A percentile compares a stretch with the other conserved stretches of the same genome.
Evolutionary conservation across 23 tunicate species (phyloP).

Genomic region (Trididemnum clinides): DNA sequence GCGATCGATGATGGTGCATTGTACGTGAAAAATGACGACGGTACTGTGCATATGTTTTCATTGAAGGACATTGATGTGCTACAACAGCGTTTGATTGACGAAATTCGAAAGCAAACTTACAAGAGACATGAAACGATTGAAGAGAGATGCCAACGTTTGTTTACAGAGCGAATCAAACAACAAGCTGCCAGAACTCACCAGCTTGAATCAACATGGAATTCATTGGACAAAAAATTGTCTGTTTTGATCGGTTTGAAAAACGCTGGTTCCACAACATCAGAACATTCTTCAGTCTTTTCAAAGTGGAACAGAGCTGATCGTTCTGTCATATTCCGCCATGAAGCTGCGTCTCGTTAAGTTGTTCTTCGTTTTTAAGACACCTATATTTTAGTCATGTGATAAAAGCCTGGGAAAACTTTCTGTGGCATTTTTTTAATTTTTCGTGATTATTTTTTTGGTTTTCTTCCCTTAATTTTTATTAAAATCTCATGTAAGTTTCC

Average conservation of each 20-base stretch:
- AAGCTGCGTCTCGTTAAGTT: not conserved
- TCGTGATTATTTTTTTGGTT: too few species aligned
- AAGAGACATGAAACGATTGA: constrained; percentile 26
- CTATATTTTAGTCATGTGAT: too few species aligned
- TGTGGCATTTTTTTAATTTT: too few species aligned
- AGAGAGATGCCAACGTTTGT: constrained; percentile 52
- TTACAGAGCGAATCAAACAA: constrained; percentile 38
- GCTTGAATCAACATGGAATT: constrained; percentile 52
- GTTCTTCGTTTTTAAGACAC: too few species aligned
- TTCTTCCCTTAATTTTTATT: too few species aligned
- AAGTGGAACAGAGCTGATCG: not conserved
- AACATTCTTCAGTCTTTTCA: not conserved
- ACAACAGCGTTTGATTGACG: not conserved
- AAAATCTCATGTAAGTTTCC: too few species aligned
- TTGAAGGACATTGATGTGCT: constrained; percentile 47
- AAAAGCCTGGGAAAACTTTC: too few species aligned
- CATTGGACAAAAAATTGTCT: constrained; percentile 49
- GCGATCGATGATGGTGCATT: constrained; percentile 36
- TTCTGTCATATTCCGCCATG: not conserved
- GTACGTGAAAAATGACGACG: constrained; percentile 57
- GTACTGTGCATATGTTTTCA: constrained; percentile 6
- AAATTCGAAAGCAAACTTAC: not conserved
- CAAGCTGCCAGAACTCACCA: constrained; percentile 31
- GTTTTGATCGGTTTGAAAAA: constrained; percentile 10
- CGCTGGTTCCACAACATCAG: not conserved